These are phyloP conservation scores for Mus minutoides DNA, from an alignment of 2,797 vertebrate genomes.

Conservation along the genomic window DNA sequence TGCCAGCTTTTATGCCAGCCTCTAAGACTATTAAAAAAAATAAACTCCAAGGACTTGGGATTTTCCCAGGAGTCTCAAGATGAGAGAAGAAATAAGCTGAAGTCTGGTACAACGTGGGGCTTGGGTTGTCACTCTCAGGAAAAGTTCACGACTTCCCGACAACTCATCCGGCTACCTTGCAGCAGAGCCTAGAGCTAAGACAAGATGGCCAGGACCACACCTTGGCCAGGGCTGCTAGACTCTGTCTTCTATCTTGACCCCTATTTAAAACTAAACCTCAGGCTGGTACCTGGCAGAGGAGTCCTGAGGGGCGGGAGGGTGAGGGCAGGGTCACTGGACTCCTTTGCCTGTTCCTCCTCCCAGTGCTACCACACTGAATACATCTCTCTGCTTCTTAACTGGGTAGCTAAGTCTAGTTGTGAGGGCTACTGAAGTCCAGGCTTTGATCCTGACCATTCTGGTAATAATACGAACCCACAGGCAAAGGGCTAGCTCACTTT, in stretches of 20 bases:
- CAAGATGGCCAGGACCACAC: not conserved
- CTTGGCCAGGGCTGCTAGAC: not conserved
- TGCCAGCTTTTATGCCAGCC: not conserved
- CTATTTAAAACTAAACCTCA: not conserved
- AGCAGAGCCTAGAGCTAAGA: not conserved
- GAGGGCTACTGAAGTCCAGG: not conserved
- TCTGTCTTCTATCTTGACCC: not conserved
- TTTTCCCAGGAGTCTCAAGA: not conserved
- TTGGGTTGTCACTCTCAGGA: fast-evolving
- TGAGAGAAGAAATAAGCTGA: not conserved
- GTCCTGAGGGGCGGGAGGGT: not conserved
- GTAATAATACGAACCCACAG: not conserved
- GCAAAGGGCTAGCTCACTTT: not conserved
- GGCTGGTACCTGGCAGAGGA: not conserved
- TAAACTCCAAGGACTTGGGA: not conserved
- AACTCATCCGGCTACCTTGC: no score
- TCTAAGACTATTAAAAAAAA: not conserved
- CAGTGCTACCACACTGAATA: not conserved
- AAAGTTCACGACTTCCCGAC: not conserved
- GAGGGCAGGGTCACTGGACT: not conserved
- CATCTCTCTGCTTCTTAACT: not conserved
- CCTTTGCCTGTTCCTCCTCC: not conserved
- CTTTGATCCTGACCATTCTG: not conserved
- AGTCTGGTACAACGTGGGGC: not conserved
- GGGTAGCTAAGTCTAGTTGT: not conserved